Percentiles rank a stretch among this genome's conserved stretches.
These are phyloP conservation scores for Enhydra lutris DNA, from an alignment of 2,113 vertebrate species.

Conservation along the genomic window DNA sequence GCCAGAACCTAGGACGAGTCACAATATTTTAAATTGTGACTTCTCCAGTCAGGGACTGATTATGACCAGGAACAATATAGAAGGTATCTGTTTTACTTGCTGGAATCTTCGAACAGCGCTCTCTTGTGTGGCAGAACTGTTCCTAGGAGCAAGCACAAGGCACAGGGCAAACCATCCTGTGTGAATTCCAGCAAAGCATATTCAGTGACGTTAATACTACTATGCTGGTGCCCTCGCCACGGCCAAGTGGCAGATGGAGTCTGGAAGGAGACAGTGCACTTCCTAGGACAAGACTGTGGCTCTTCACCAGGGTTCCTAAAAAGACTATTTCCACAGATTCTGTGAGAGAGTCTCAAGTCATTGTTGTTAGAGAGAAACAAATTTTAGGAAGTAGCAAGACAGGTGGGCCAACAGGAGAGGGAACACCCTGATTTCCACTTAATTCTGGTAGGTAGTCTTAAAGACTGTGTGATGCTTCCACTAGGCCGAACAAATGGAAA, in stretches of 20 bases:
- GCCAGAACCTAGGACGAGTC: neutral
- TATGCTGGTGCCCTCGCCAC: fast-evolving
- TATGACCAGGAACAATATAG: neutral
- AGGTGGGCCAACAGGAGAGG: neutral
- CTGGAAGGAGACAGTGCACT: neutral
- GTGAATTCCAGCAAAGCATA: neutral
- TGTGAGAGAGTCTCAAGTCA: neutral
- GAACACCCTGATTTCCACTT: neutral
- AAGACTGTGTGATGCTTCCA: neutral
- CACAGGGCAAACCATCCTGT: neutral
- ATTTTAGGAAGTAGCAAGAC: neutral
- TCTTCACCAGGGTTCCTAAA: neutral
- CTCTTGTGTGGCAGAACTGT: neutral
- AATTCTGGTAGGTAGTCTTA: neutral
- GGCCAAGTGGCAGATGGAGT: neutral
- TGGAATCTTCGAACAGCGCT: neutral
- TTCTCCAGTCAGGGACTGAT: neutral
- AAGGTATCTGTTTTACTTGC: neutral
- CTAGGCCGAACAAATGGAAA: neutral
- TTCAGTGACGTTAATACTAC: fast-evolving
- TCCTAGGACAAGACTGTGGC: neutral
- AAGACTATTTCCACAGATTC: neutral
- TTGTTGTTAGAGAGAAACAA: neutral
- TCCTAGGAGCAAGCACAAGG: neutral
- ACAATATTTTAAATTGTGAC: neutral